phyloP scores from a whole-genome alignment of 2,113 vertebrate genomes.

The Phrynocephalus versicolor region DNA sequence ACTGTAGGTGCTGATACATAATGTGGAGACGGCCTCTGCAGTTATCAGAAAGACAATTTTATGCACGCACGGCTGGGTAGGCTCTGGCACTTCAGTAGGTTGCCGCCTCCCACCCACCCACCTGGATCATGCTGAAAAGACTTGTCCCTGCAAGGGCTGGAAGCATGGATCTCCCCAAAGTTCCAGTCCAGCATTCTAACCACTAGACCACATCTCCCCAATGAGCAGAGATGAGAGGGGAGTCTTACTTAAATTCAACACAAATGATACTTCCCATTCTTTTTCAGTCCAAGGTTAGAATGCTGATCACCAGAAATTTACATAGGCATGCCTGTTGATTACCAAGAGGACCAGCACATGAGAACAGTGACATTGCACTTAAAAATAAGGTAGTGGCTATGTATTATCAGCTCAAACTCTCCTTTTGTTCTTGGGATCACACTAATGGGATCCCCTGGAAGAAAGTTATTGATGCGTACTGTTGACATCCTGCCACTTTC shows the following conservation, averaged over 20 bases:
- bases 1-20: background rate
- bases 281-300: background rate
- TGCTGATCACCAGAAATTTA: background rate
- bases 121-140: no score
- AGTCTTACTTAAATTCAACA: background rate
- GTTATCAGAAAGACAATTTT: background rate
- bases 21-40: background rate
- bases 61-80: background rate
- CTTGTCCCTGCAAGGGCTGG: no score
- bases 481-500: background rate
- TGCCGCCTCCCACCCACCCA: background rate
- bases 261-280: background rate
- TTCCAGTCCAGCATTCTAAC: no score
- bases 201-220: no score
- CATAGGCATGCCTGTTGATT: background rate
- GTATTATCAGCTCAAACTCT: no score
- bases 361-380: background rate
- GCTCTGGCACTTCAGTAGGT: background rate
- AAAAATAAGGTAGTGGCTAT: background rate
- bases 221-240: no score
- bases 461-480: background rate
- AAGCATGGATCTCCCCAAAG: no score
- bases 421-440: background rate
- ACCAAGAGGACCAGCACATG: background rate
- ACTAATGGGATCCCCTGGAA: background rate